These are phyloP conservation scores for Chirona hameri DNA, from an alignment of 2,888 invertebrate species.

Conservation along the genomic window DNA sequence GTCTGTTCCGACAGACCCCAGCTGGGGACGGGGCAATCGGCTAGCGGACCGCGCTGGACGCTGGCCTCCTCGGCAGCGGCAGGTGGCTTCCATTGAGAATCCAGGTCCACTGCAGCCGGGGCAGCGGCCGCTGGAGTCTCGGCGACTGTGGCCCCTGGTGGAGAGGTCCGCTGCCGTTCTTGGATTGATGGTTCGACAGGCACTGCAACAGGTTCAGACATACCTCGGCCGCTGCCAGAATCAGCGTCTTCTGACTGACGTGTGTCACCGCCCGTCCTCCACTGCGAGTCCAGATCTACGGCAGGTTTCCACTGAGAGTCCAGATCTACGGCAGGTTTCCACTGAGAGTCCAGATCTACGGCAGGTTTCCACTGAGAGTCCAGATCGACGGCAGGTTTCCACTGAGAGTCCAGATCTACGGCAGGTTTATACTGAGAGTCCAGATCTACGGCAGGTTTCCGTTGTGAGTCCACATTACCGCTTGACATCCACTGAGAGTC, in stretches of 20 bases:
- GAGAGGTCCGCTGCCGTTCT: too few species aligned
- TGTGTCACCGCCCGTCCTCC: background rate
- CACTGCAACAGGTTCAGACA: too few species aligned
- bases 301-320: background rate
- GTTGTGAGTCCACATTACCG: background rate
- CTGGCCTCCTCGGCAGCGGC: too few species aligned
- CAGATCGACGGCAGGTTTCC: background rate
- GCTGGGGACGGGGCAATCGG: too few species aligned
- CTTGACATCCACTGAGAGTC: background rate
- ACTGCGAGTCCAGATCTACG: background rate
- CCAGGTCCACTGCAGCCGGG: background rate
- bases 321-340: constrained; percentile 3
- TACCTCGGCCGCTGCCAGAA: too few species aligned
- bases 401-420: background rate
- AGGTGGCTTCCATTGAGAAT: background rate
- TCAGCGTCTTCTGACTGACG: too few species aligned
- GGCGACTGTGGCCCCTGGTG: background rate
- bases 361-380: background rate
- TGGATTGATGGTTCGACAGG: too few species aligned
- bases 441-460: background rate
- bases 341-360: background rate
- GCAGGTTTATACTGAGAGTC: background rate
- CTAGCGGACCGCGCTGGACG: too few species aligned
- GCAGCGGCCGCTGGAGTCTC: background rate
- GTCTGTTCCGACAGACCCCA: too few species aligned